A percentile compares a stretch with the other conserved stretches of the same genome.
phyloP scores from a whole-genome alignment of 1,140 invertebrate genomes.

The Drosophila athabasca region DNA sequence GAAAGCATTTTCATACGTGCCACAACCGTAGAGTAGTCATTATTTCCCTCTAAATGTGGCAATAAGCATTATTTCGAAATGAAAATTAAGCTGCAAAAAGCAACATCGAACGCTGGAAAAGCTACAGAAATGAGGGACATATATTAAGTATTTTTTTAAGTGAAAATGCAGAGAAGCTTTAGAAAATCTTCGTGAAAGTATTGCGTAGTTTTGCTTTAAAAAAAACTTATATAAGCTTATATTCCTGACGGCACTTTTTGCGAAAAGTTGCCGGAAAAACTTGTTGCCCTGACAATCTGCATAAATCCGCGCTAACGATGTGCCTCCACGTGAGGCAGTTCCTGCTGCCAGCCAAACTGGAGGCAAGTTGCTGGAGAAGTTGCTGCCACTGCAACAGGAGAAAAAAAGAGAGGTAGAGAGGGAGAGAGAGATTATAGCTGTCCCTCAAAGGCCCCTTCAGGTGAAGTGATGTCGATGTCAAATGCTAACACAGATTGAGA shows the following conservation, averaged over 20 bases:
- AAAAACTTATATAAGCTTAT: constrained; percentile 1
- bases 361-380: constrained; percentile 15
- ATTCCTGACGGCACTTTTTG: neutral
- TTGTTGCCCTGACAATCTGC: constrained; percentile 44
- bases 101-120: too few relatives aligned
- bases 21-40: neutral
- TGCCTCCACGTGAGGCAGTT: constrained; percentile 24
- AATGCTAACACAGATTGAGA: constrained; percentile 26
- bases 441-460: neutral
- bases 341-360: neutral
- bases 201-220: neutral
- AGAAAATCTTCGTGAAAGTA: neutral
- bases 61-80: too few relatives aligned
- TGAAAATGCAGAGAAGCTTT: too few relatives aligned
- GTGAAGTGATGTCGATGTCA: constrained; percentile 6
- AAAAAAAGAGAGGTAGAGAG: too few relatives aligned
- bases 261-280: constrained; percentile 16
- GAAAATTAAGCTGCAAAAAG: too few relatives aligned
- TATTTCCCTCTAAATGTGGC: too few relatives aligned
- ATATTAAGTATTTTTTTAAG: too few relatives aligned
- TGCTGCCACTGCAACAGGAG: constrained; percentile 21
- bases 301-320: constrained; percentile 51
- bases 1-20: constrained; percentile 39
- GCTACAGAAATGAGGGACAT: too few relatives aligned
- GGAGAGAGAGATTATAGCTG: too few relatives aligned